Conservation (phyloP, 2,113 vertebrate species). For the human region DNA sequence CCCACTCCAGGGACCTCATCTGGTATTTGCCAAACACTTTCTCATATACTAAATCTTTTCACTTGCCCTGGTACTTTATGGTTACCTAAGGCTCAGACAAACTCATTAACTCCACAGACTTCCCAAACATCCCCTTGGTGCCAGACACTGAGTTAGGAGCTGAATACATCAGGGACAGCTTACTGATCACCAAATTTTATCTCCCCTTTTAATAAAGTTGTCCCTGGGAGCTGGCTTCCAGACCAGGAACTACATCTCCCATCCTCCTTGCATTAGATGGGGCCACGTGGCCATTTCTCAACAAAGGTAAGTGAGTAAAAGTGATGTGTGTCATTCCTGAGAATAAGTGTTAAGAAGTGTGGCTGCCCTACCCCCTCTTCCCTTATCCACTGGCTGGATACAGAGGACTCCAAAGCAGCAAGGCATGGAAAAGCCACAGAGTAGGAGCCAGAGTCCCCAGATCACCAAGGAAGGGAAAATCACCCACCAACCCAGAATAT, state of each 20-base stretch:
- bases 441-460: neutral
- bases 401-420: neutral
- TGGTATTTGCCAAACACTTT: neutral
- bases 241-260: neutral
- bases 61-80: neutral
- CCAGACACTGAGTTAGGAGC: neutral
- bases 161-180: neutral
- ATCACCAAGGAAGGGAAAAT: neutral
- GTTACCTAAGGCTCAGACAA: neutral
- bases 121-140: neutral
- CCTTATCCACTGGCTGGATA: neutral
- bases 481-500: neutral
- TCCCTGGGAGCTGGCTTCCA: neutral
- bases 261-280: neutral
- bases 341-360: neutral
- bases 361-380: neutral
- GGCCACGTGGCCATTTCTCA: neutral
- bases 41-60: neutral
- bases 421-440: neutral
- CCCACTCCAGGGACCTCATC: neutral
- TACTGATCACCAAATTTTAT: neutral
- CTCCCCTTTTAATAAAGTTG: neutral
- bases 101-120: neutral
- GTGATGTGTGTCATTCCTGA: neutral
- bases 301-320: neutral